Percentiles rank a stretch among this genome's conserved stretches.
phyloP scores from a whole-genome alignment of 1,140 invertebrate species.

The Sitodiplosis mosellana region DNA sequence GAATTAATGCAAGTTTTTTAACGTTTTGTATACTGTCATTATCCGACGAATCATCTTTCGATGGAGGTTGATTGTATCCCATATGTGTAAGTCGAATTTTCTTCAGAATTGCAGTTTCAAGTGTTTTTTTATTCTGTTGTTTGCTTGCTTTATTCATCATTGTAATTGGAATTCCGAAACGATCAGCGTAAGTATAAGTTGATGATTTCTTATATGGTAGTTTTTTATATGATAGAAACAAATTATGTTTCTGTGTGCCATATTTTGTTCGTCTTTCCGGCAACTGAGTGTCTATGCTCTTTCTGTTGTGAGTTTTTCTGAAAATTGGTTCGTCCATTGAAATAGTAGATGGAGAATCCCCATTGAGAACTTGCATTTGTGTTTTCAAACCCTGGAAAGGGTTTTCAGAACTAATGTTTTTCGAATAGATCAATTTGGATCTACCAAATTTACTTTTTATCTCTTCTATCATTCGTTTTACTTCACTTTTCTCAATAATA shows the following conservation, averaged over 20 bases:
- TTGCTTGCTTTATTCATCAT: constrained; percentile 1
- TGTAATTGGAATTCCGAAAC: constrained; percentile 1
- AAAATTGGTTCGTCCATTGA: too few relatives aligned
- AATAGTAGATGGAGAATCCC: too few relatives aligned
- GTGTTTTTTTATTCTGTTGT: not conserved
- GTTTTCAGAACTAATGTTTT: too few relatives aligned
- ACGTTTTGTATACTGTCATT: not conserved
- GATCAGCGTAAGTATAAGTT: too few relatives aligned
- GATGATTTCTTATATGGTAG: not conserved
- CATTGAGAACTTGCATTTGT: too few relatives aligned
- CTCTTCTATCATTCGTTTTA: not conserved
- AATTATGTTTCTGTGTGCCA: not conserved
- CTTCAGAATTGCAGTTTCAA: not conserved
- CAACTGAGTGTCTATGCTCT: too few relatives aligned
- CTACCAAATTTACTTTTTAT: not conserved
- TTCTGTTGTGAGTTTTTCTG: too few relatives aligned
- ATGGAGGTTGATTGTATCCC: constrained; percentile 1
- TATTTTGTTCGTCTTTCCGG: too few relatives aligned
- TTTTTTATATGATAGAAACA: not conserved
- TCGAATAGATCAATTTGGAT: too few relatives aligned
- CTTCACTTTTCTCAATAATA: not conserved
- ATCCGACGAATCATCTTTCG: not conserved
- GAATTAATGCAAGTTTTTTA: not conserved
- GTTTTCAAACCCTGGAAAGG: too few relatives aligned
- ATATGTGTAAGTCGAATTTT: not conserved